phyloP scores from a whole-genome alignment of 1,140 invertebrate species.

The Ceratina calcarata region DNA sequence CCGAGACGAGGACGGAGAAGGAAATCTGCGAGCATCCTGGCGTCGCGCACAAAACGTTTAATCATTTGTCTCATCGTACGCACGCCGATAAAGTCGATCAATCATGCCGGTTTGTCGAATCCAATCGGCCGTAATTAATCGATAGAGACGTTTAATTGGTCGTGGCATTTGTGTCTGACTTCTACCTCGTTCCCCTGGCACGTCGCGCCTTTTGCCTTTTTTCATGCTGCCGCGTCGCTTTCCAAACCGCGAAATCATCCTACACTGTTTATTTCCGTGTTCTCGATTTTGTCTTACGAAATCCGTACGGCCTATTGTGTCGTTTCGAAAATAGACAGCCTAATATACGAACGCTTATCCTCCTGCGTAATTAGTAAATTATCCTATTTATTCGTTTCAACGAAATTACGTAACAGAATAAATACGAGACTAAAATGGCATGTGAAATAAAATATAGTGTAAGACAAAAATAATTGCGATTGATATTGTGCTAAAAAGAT shows the following conservation, averaged over 20 bases:
- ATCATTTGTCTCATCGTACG: constrained; percentile 32
- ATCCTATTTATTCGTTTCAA: no score
- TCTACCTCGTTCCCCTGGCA: neutral
- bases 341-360: no score
- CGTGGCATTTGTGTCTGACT: constrained; percentile 65
- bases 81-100: constrained; percentile 64
- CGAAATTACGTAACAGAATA: no score
- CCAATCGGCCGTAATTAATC: constrained; percentile 68
- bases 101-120: constrained; percentile 62
- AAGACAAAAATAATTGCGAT: no score
- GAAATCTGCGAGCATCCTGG: neutral
- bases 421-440: no score
- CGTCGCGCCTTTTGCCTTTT: constrained; percentile 15
- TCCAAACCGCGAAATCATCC: constrained; percentile 18
- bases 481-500: no score
- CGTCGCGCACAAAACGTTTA: constrained; percentile 34
- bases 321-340: neutral
- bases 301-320: neutral
- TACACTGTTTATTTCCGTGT: neutral
- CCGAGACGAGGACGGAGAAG: neutral
- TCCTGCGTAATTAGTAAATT: no score
- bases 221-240: neutral
- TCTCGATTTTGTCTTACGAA: constrained; percentile 1
- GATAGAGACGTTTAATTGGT: constrained; percentile 66
- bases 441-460: no score